These are phyloP conservation scores for Pangasius larnaudii DNA, from an alignment of 2,797 vertebrate genomes.

Conservation along the genomic window DNA sequence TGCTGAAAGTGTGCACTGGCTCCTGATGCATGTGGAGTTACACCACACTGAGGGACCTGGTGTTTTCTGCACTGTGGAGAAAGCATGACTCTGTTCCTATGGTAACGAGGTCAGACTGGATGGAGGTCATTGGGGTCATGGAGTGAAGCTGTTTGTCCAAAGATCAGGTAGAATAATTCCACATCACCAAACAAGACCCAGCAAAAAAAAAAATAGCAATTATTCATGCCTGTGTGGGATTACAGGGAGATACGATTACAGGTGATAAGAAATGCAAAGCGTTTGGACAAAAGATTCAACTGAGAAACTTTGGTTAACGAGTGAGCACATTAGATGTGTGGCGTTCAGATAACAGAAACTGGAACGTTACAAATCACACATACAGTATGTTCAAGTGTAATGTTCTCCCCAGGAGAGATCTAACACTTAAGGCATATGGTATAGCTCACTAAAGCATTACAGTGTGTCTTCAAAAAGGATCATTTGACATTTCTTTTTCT, in stretches of 20 bases:
- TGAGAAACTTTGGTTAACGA: neutral
- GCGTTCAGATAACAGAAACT: neutral
- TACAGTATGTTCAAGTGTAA: neutral
- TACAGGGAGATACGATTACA: neutral
- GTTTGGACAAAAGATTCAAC: neutral
- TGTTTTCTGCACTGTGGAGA: neutral
- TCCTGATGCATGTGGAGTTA: neutral
- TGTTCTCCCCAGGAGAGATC: neutral
- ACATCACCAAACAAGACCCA: neutral
- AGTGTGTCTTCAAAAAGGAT: neutral
- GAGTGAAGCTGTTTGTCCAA: slow-evolving; percentile 1
- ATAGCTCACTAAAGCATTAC: neutral
- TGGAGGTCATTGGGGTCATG: neutral
- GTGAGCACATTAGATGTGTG: neutral
- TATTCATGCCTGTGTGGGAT: neutral
- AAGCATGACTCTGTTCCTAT: neutral
- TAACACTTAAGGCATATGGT: neutral
- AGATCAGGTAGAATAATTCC: neutral
- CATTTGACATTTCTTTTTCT: neutral
- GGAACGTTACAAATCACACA: neutral
- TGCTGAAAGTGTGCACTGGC: neutral
- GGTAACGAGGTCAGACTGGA: neutral
- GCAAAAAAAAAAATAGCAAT: neutral
- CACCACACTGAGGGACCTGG: neutral
- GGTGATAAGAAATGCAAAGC: neutral